Percentiles rank a stretch among this genome's conserved stretches.
Evolutionary conservation across 2,113 vertebrate species (phyloP).

Genomic region (Petroica traversi): DNA sequence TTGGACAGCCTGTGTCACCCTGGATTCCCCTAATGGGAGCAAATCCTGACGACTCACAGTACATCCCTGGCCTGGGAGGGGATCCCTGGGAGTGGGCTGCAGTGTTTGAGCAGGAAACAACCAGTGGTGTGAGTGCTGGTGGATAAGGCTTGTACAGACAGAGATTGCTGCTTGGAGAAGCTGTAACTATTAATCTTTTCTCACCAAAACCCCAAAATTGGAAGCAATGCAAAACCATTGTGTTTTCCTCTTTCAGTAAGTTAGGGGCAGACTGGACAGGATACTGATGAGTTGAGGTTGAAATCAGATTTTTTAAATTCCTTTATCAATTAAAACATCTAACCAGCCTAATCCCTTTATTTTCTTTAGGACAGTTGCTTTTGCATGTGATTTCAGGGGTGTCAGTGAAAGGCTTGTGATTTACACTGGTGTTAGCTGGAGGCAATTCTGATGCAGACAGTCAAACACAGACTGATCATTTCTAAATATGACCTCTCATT

Average conservation of each 20-base stretch:
- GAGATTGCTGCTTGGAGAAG: background rate
- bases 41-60: background rate
- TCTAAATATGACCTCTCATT: background rate
- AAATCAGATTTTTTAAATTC: background rate
- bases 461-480: background rate
- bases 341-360: background rate
- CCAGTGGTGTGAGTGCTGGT: background rate
- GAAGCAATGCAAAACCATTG: background rate
- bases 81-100: accelerated
- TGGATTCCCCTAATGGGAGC: background rate
- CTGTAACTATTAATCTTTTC: background rate
- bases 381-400: background rate
- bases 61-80: background rate
- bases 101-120: background rate
- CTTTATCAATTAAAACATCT: background rate
- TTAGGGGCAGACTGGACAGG: background rate
- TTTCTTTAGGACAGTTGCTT: background rate
- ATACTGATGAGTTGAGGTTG: background rate
- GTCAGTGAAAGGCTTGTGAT: background rate
- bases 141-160: background rate
- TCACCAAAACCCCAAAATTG: background rate
- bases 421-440: background rate
- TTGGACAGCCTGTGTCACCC: background rate
- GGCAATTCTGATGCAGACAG: background rate
- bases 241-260: background rate